Evolutionary conservation across 2,797 vertebrate species (phyloP).

Genomic region (Apogon hyalosoma): DNA sequence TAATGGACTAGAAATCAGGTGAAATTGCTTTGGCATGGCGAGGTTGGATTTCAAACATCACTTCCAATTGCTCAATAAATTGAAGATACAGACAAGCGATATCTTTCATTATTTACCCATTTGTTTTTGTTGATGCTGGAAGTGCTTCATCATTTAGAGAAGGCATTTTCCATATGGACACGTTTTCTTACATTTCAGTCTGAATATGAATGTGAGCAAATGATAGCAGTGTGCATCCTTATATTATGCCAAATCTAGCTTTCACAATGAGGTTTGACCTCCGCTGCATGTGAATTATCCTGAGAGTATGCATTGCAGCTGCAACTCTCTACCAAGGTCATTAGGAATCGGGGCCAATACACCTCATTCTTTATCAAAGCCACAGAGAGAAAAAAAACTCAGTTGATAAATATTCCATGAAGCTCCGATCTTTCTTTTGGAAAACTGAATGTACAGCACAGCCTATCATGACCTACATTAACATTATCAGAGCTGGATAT

Average conservation of each 20-base stretch:
- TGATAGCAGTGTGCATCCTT: background rate
- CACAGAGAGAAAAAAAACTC: constrained; percentile 54
- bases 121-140: background rate
- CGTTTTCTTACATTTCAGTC: background rate
- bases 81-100: constrained; percentile 3
- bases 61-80: constrained; percentile 25
- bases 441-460: constrained; percentile 35
- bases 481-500: constrained; percentile 15
- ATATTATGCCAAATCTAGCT: constrained; percentile 30
- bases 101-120: background rate
- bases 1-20: constrained; percentile 50
- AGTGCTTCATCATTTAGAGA: constrained; percentile 1
- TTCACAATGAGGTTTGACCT: constrained; percentile 64
- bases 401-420: constrained; percentile 75
- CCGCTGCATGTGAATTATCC: constrained; percentile 48
- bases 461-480: constrained; percentile 40
- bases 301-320: constrained; percentile 39
- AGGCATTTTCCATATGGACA: background rate
- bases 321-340: constrained; percentile 60
- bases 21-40: constrained; percentile 28
- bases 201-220: background rate
- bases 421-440: constrained; percentile 43
- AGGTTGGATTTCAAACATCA: constrained; percentile 22
- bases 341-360: constrained; percentile 59
- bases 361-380: constrained; percentile 58